Base-by-base conservation (phyloP, 2,888 invertebrate genomes). In the Linnaemya tessellans region DNA sequence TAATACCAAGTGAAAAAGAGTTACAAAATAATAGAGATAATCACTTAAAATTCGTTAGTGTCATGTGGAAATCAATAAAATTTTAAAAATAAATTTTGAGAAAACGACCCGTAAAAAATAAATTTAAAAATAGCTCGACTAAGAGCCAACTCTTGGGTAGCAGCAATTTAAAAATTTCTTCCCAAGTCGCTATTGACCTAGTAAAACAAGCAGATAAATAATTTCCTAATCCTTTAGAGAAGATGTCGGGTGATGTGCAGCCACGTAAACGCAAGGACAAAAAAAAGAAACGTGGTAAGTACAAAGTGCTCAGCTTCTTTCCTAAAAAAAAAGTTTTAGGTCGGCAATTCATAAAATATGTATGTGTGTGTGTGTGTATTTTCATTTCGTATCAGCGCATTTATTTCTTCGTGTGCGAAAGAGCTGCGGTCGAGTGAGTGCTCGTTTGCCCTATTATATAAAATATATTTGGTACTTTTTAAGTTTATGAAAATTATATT, bases 221-320 rank as follows among this genome's bases (percentile, higher is more conserved):
- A 62, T 41, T 64, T 70, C 35, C 64, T 18, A 20, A 30, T 80
- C 56, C 38, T 78, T 62, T 30, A 70, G 62, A 22, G 35, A 94
- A 92, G 93, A 97, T 97, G 97, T 97, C 97, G 92, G 96, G 96
- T 89, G 97, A 97, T 93, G 96, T 96, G 89, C 97, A 97, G 93
- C 96, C 96, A 91, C 95, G 96, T 91, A 97, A 96, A 93, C 95
- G 97, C 89, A 97, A 96, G 93, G 97, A 97, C 92, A 97, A 96
- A 93, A 96, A 90, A 88, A 89, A 95, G 93, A 97, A 96, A 95
- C 96, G 97, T 90, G 97, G 94, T 93, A 89, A 90, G 91, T 89
- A 75, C 1, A 75, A 1, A 43, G 20, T 70, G 9, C 9, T 41
- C 15, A 22, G 8, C n/a, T 70, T 38, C 10, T 22, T 43, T 56